Conservation (phyloP, 2,113 vertebrate genomes). For the Chamaetylas fuelleborni region DNA sequence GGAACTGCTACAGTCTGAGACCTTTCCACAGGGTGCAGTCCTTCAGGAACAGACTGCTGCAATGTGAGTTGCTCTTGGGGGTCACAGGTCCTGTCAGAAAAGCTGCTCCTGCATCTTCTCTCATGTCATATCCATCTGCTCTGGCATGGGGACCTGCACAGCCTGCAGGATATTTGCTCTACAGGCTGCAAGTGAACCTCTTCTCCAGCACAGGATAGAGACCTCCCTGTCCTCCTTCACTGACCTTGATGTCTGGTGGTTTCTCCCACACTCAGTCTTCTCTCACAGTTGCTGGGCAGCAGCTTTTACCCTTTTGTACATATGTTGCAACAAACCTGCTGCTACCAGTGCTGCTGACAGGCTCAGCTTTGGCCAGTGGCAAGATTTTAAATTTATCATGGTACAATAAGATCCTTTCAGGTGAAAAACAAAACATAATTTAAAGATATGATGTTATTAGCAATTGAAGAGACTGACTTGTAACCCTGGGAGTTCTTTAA, state of each 20-base stretch:
- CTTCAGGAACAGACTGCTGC: not conserved
- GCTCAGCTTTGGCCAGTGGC: not conserved
- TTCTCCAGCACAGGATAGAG: not conserved
- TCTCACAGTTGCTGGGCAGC: not conserved
- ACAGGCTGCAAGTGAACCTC: not conserved
- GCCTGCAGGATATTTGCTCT: not conserved
- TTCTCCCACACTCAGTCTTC: not conserved
- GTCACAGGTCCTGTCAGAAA: not conserved
- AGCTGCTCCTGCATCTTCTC: not conserved
- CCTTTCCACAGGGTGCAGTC: not conserved
- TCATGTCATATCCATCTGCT: not conserved
- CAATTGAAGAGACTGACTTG: not conserved
- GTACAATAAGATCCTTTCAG: not conserved
- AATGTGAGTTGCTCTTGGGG: rapidly evolving
- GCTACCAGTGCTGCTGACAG: not conserved
- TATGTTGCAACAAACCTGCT: not conserved
- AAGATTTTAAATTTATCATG: not conserved
- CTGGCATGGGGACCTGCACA: not conserved
- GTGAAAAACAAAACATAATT: not conserved
- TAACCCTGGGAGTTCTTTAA: not conserved
- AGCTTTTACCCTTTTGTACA: not conserved
- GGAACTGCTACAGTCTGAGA: not conserved
- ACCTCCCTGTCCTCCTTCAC: not conserved
- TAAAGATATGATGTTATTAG: not conserved
- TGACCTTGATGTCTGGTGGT: not conserved